Evolutionary conservation across 2,113 vertebrate genomes (phyloP).

Genomic region (Brevimyrus niger): DNA sequence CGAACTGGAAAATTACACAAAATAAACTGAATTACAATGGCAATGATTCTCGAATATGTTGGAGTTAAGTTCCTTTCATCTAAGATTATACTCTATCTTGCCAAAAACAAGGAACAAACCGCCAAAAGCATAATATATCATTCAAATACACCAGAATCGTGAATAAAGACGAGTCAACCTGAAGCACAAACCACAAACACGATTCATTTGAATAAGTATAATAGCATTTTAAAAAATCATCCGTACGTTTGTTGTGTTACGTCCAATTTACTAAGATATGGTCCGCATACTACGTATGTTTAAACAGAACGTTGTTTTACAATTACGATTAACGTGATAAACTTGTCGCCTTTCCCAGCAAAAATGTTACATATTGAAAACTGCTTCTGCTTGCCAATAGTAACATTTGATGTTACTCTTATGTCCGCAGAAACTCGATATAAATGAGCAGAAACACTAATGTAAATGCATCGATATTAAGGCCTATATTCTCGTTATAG

Average conservation of each 20-base stretch:
- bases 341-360: not conserved
- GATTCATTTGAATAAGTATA: not conserved
- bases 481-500: constrained; percentile 3
- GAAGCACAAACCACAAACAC: not conserved
- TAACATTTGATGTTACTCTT: not conserved
- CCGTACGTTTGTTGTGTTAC: not conserved
- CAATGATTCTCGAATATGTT: not conserved
- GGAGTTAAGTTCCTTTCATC: not conserved
- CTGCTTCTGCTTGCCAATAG: not conserved
- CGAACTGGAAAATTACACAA: not conserved
- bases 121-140: not conserved
- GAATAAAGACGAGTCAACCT: not conserved
- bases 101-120: not conserved
- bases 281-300: not conserved
- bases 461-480: constrained; percentile 32
- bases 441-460: constrained; percentile 20
- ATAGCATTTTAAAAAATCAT: not conserved
- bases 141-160: not conserved
- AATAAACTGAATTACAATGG: not conserved
- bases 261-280: not conserved
- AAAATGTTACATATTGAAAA: not conserved
- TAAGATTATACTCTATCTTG: not conserved
- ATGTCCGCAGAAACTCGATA: not conserved
- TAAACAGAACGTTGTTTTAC: not conserved
- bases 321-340: not conserved